Conservation (phyloP, 2,113 vertebrate genomes). For the Mastomys natalensis region DNA sequence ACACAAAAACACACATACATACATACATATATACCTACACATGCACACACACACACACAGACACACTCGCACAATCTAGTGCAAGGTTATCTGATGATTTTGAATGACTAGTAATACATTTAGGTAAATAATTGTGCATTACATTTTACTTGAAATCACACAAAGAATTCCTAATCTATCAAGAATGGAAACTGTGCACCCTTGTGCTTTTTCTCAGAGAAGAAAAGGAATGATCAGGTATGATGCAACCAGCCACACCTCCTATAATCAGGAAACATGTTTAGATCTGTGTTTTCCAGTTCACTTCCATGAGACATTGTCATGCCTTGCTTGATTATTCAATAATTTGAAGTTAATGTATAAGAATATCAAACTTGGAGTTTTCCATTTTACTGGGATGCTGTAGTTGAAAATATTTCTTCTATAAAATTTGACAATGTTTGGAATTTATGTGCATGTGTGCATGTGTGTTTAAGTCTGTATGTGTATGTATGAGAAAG, state of each 20-base stretch:
- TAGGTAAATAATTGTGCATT: neutral
- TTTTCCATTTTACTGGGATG: neutral
- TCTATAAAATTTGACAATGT: neutral
- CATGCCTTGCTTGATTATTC: neutral
- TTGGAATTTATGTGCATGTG: neutral
- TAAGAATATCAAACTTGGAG: neutral
- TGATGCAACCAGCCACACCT: neutral
- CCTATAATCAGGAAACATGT: neutral
- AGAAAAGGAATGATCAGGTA: neutral
- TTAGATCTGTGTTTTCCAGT: neutral
- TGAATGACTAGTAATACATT: neutral
- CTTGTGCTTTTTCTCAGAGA: neutral
- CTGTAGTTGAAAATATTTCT: neutral
- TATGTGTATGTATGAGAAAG: neutral
- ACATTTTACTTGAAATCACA: neutral
- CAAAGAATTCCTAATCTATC: constrained; percentile 5
- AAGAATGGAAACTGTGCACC: neutral
- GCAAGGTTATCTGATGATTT: neutral
- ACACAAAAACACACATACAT: neutral
- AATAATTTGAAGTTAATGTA: neutral
- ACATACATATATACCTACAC: neutral
- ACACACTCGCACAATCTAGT: neutral
- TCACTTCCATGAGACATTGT: neutral
- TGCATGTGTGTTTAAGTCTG: neutral
- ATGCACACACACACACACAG: neutral